Base-by-base conservation (phyloP, 2,113 vertebrate species). In the Ceuthmochares aereus region DNA sequence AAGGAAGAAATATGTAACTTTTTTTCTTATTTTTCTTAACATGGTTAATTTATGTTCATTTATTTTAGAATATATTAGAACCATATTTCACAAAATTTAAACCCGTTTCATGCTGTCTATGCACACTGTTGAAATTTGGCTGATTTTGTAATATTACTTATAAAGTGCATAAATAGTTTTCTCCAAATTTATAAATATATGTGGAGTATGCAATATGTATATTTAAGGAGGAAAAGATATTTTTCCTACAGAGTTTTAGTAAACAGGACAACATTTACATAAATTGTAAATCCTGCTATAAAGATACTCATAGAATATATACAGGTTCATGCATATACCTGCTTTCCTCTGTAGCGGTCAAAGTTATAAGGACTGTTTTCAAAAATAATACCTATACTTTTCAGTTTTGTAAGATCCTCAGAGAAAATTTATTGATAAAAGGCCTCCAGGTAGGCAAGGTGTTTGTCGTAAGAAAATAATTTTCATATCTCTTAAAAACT, bases 41-140 rank as follows among this genome's bases (percentile, higher is more conserved):
- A 73, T 58, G 13, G 7, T 80, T 96, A 88, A 83, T 93, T 76
- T 94, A 73, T 51, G 9, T 80, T 90, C 34, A 84, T 75, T 84
- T 82, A 47, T 37, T 90, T 86, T 30, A 54, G 20, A 72, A 45
- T 75, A 5, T 56, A 56, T 75, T 68, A 66, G 56, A 73, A 85
- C 1, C 19, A 60, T 30, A 73, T 76, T 91, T 94, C 32, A 56
- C 37, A 20, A 18, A 72, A 66, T 93, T 40, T 79, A 79, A 68
- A 47, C 19, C 69, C 78, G n/a, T n/a, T 90, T 84, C 14, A 1
- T 91, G 19, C 26, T 74, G 10, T 56, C n/a, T 91, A 4, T 40
- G 4, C 40, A 45, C 10, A 14, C 12, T 49, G 43, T 29, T 69
- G 37, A 94, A 93, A 82, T 76, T 75, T 6, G 3, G 9, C 73